Evolutionary conservation across 2,113 vertebrate genomes (phyloP).

Genomic region (Pluvialis apricaria): DNA sequence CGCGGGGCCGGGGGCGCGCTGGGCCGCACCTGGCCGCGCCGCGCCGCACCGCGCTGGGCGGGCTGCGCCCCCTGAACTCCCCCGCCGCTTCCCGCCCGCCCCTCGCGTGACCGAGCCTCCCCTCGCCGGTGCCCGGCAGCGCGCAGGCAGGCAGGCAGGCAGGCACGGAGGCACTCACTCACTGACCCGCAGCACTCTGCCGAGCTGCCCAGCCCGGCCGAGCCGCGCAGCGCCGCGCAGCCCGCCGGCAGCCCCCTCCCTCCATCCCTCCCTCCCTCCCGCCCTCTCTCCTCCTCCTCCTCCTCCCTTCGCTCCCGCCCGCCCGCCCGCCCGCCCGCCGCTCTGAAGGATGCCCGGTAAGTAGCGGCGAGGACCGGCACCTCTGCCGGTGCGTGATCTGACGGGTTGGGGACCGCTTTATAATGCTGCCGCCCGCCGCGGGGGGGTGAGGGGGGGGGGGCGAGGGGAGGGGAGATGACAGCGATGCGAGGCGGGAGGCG

Average conservation of each 20-base stretch:
- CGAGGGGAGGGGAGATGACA: conserved; percentile 15
- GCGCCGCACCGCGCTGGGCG: conserved; percentile 43
- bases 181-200: not conserved
- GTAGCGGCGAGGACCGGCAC: not conserved
- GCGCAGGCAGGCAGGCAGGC: not conserved
- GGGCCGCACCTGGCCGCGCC: no score
- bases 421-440: not conserved
- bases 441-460: not conserved
- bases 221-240: not conserved
- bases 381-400: not conserved
- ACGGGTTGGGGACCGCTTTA: not conserved
- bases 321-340: not conserved
- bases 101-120: not conserved
- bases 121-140: not conserved
- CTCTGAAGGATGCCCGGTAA: conserved; percentile 18
- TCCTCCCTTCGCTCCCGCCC: not conserved
- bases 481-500: not conserved
- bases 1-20: no score
- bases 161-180: not conserved
- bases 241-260: no score
- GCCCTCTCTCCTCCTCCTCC: not conserved
- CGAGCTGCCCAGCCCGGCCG: not conserved
- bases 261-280: no score
- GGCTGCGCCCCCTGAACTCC: conserved; percentile 56
- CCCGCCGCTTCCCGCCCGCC: not conserved